Evolutionary conservation across 2,113 vertebrate genomes (phyloP).

Genomic region (Anarhynchus alexandrinus): DNA sequence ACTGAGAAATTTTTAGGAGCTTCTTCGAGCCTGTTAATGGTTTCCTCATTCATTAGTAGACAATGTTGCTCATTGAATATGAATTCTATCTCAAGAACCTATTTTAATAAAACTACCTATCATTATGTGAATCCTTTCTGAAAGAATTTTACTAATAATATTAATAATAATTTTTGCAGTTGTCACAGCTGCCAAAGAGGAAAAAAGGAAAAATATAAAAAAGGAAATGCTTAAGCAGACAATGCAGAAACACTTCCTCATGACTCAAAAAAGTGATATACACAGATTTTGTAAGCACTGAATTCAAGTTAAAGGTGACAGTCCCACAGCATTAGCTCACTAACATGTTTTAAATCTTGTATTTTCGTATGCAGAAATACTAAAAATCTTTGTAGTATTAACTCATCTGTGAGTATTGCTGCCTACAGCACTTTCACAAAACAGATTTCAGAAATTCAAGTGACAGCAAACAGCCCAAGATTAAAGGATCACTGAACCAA

Average conservation of each 20-base stretch:
- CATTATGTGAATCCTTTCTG: not conserved
- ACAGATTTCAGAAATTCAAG: not conserved
- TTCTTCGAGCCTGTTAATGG: not conserved
- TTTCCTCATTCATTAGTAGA: not conserved
- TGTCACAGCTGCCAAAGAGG: not conserved
- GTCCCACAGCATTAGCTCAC: not conserved
- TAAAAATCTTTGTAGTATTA: not conserved
- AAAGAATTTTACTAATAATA: not conserved
- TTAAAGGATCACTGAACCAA: not conserved
- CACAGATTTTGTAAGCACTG: not conserved
- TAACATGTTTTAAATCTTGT: not conserved
- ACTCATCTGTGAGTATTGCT: not conserved
- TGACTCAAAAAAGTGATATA: not conserved
- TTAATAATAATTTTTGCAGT: not conserved
- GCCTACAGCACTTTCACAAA: not conserved
- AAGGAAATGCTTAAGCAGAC: not conserved
- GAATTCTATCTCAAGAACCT: not conserved
- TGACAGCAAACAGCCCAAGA: not conserved
- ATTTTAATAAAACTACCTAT: not conserved
- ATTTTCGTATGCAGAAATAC: not conserved
- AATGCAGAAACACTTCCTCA: not conserved
- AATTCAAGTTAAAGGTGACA: not conserved
- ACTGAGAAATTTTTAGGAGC: not conserved
- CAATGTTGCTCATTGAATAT: not conserved
- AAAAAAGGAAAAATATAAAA: not conserved